Evolutionary conservation across 53 echinoderm and acorn worm species (phyloP).

Genomic region (Stichopus horrens): DNA sequence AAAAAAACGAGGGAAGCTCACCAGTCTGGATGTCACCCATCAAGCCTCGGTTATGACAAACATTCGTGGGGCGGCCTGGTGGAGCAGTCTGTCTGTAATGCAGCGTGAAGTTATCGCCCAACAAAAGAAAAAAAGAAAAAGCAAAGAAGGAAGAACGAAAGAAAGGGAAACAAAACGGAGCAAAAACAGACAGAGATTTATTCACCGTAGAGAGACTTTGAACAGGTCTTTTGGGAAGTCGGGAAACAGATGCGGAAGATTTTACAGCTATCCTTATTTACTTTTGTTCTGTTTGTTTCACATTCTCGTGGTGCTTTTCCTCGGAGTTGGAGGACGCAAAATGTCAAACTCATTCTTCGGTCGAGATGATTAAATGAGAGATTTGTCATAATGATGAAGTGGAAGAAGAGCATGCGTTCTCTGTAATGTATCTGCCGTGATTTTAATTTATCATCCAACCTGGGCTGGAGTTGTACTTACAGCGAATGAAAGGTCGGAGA

Average conservation of each 20-base stretch:
- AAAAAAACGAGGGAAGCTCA: neutral
- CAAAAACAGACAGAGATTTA: slow-evolving; percentile 9
- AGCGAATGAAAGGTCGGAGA: no score
- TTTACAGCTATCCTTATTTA: slow-evolving; percentile 31
- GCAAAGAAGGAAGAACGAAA: no score
- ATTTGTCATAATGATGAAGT: neutral
- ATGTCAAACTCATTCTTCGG: neutral
- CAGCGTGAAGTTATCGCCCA: neutral
- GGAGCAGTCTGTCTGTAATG: neutral
- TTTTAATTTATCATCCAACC: no score
- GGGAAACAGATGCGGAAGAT: slow-evolving; percentile 20
- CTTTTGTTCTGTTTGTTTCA: neutral
- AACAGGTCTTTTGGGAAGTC: slow-evolving; percentile 33
- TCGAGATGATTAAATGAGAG: neutral
- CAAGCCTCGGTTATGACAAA: neutral
- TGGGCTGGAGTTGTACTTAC: no score
- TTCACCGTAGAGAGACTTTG: neutral
- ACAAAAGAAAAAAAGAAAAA: no score
- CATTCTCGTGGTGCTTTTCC: neutral
- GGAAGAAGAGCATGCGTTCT: neutral
- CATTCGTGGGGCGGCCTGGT: neutral
- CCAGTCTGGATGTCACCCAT: neutral
- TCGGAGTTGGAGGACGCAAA: neutral
- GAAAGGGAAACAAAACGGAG: no score
- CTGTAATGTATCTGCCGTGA: no score